These are phyloP conservation scores for Chlorodrepanis virens DNA, from an alignment of 2,113 vertebrate genomes.

Conservation along the genomic window DNA sequence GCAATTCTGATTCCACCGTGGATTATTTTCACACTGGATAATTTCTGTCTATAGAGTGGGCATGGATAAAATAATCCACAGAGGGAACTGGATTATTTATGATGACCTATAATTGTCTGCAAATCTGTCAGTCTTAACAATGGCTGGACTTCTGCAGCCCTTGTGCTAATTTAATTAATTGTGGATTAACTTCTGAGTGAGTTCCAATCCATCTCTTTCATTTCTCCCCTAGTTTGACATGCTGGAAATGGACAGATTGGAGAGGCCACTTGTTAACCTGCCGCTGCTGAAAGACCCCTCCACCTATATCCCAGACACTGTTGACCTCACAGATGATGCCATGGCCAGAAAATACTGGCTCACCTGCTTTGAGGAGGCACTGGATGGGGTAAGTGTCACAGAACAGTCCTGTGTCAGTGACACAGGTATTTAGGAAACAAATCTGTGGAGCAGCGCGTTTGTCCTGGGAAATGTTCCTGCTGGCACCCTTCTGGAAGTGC, in stretches of 20 bases:
- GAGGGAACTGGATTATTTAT: background rate
- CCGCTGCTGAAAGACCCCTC: constrained; percentile 90
- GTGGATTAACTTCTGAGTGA: background rate
- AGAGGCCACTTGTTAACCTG: constrained; percentile 89
- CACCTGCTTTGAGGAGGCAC: constrained; percentile 92
- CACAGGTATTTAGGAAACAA: background rate
- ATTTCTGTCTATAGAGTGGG: background rate
- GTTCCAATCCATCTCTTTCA: background rate
- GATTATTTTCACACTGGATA: background rate
- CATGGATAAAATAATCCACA: background rate
- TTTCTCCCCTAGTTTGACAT: constrained; percentile 87
- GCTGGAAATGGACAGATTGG: constrained; percentile 96
- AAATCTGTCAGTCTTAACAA: background rate
- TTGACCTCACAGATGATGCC: constrained; percentile 92
- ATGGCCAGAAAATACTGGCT: constrained; percentile 96
- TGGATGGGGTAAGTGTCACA: constrained; percentile 85
- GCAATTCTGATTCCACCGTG: background rate
- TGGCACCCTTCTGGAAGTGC: background rate
- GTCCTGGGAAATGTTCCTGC: background rate
- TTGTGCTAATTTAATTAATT: background rate
- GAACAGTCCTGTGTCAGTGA: background rate
- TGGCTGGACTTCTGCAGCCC: background rate
- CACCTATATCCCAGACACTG: constrained; percentile 93
- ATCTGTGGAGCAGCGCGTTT: background rate
- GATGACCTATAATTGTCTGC: background rate